Evolutionary conservation across 2,113 vertebrate species (phyloP), one percentile per base, ranked within the genome.

Genomic region (Poecile atricapillus): DNA sequence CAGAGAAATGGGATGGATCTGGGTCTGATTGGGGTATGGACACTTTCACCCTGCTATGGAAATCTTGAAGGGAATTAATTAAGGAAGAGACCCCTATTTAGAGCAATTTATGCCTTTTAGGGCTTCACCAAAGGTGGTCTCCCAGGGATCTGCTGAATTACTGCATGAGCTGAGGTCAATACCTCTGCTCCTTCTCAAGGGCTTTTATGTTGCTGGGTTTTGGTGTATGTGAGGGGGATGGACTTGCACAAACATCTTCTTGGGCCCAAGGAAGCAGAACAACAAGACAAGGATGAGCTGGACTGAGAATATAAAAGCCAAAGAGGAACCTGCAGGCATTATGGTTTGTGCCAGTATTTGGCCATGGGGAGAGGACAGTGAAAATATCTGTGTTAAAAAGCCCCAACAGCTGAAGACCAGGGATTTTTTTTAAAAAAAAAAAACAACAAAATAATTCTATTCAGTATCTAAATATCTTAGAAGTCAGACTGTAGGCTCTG

Each of bases 341-440:
- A 30, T 31, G 47, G n/a, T 5, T 94, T 33, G n/a, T 64, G 43
- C 14, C 35, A 3, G 5, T 27, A 5, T 37, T 59, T 44, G 27
- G n/a, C 28, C 65, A 62, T 5, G 11, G 18, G 15, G 11, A 9
- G 11, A 65, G 55, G 19, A n/a, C 46, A 65, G 15, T 41, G 46
- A 58, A 65, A 87, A 58, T 35, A 39, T 1, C 30, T 24, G 4
- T 19, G 20, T 43, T 69, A 9, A 58, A 86, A 76, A 46, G 0
- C 0, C 5, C 7, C 41, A 68, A 1, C 7, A 7, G 10, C 0
- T 64, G 60, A 37, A 77, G 35, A 74, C 1, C 15, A 13, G 5
- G 3, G 7, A 21, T 82, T 80, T 77, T 8, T n/a, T n/a, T n/a
- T n/a, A n/a, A n/a, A 73, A 71, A 15, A 19, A 63, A 86, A 92